A percentile compares a stretch with the other conserved stretches of the same genome.
Evolutionary conservation across 2,113 vertebrate genomes (phyloP).

Genomic region (Psophia crepitans): DNA sequence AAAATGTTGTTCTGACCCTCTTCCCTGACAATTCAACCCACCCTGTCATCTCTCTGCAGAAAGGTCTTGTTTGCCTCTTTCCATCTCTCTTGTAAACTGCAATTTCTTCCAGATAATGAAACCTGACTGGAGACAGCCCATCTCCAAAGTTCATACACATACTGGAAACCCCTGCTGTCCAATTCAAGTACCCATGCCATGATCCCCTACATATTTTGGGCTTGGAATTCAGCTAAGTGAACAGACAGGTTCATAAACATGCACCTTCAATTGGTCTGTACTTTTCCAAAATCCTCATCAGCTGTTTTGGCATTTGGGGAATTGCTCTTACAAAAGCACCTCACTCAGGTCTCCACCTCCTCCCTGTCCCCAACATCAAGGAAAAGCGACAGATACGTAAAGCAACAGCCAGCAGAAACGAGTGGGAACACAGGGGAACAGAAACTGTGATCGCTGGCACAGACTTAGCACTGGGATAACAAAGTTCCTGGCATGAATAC

Average conservation of each 20-base stretch:
- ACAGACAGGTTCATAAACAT: not conserved
- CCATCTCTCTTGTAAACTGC: not conserved
- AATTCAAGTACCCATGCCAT: too few species aligned
- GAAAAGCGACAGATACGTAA: fast-evolving
- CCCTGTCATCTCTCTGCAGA: not conserved
- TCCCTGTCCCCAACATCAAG: too few species aligned
- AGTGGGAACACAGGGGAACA: too few species aligned
- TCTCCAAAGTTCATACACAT: fast-evolving
- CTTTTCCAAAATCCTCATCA: not conserved
- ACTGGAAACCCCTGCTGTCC: not conserved
- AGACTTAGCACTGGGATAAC: not conserved
- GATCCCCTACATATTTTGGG: not conserved
- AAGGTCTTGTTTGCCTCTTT: not conserved
- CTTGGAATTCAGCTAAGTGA: not conserved
- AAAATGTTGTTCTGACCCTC: not conserved
- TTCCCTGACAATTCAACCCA: not conserved
- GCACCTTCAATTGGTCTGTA: not conserved
- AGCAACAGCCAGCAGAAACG: fast-evolving
- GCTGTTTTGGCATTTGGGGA: not conserved
- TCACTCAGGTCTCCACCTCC: not conserved
- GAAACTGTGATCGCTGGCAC: too few species aligned
- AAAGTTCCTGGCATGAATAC: not conserved
- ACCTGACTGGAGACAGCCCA: not conserved
- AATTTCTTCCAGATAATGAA: not conserved
- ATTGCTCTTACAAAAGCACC: not conserved